Conservation (phyloP, 1,140 invertebrate genomes). For the Drosophila watanabei region DNA sequence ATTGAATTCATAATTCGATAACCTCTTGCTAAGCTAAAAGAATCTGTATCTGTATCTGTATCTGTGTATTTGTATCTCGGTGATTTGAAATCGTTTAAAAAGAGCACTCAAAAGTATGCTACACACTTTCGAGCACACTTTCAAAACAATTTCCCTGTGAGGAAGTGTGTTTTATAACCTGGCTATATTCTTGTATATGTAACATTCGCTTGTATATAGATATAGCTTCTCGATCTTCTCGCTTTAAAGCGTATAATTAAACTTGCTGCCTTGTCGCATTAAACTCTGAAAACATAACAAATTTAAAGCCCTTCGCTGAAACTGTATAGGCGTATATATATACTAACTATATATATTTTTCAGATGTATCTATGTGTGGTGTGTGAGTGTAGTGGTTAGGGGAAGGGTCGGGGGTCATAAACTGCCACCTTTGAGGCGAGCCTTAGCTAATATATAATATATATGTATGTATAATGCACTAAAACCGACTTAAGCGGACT, state of each 20-base stretch:
- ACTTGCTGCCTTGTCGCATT: constrained; percentile 56
- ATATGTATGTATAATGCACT: constrained; percentile 34
- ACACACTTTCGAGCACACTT: neutral
- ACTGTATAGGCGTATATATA: constrained; percentile 32
- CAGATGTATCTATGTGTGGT: constrained; percentile 36
- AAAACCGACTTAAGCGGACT: constrained; percentile 58
- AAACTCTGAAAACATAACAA: constrained; percentile 86
- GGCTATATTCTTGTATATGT: constrained; percentile 53
- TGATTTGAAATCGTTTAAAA: neutral
- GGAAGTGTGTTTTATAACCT: constrained; percentile 35
- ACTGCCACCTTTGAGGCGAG: constrained; percentile 57
- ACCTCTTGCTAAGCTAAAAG: constrained; percentile 57
- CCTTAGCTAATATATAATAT: constrained; percentile 24
- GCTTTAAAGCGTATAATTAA: constrained; percentile 49
- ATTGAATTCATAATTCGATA: constrained; percentile 63
- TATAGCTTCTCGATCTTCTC: constrained; percentile 42
- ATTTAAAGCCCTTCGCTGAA: constrained; percentile 75
- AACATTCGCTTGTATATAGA: constrained; percentile 50
- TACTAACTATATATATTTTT: constrained; percentile 8
- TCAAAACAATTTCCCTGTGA: neutral
- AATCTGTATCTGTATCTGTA: constrained; percentile 39
- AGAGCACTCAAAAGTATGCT: neutral
- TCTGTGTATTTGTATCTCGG: constrained; percentile 33
- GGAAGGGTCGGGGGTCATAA: constrained; percentile 12
- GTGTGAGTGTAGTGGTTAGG: constrained; percentile 4